phyloP scores from a whole-genome alignment of 2,888 invertebrate genomes.

The Raillietiella orientalis region DNA sequence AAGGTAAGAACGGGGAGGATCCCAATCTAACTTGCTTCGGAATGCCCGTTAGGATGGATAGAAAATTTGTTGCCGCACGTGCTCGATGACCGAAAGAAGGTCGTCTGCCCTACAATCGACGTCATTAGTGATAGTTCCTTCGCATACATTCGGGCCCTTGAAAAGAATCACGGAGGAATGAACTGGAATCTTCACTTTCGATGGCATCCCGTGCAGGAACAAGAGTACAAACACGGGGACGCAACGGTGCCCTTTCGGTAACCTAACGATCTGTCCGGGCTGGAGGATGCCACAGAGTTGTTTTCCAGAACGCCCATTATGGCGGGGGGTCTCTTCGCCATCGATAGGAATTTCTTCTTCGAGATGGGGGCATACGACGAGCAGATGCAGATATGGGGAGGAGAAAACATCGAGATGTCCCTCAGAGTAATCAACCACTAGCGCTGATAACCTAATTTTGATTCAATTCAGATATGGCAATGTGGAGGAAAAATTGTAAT shows the following conservation, averaged over 20 bases:
- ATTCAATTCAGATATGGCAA: constrained; percentile 55
- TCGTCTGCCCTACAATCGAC: constrained; percentile 58
- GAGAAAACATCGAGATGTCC: constrained; percentile 87
- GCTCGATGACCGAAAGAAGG: constrained; percentile 23
- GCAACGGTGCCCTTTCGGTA: constrained; percentile 26
- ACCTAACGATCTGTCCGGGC: constrained; percentile 5
- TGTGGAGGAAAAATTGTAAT: constrained; percentile 73
- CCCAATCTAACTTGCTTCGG: constrained; percentile 6
- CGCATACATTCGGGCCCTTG: constrained; percentile 73
- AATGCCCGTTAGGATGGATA: constrained; percentile 32
- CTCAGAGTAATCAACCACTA: constrained; percentile 26
- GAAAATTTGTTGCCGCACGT: constrained; percentile 34
- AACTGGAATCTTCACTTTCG: constrained; percentile 88
- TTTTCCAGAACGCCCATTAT: constrained; percentile 40
- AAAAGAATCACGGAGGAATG: constrained; percentile 90
- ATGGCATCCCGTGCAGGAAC: too few relatives aligned
- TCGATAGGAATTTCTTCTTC: constrained; percentile 52
- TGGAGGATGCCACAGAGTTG: background rate
- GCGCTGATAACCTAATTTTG: background rate
- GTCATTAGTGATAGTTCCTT: constrained; percentile 86
- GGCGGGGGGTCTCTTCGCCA: constrained; percentile 81
- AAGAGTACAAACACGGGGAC: too few relatives aligned
- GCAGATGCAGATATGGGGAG: constrained; percentile 70
- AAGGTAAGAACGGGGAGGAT: constrained; percentile 27
- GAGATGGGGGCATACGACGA: constrained; percentile 36